Evolutionary conservation across 2,888 invertebrate species (phyloP).

Genomic region (Andrena camellia): DNA sequence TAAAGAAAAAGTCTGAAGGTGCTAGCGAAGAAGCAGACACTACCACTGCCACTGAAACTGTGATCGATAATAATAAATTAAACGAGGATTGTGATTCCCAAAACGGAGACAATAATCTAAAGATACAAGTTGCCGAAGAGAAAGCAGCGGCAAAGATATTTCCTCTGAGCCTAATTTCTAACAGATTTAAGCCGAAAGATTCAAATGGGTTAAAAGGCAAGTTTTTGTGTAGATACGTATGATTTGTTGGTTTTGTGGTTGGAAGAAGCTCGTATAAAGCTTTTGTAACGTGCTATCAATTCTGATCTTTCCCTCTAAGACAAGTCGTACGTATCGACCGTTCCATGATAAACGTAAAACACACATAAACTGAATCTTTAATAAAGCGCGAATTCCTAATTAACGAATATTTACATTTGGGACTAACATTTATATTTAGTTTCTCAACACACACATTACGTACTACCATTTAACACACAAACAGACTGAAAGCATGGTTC

Average conservation of each 20-base stretch:
- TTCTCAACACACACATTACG: not conserved
- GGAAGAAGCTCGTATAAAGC: too few relatives aligned
- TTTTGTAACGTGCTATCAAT: too few relatives aligned
- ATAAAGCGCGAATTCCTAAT: not conserved
- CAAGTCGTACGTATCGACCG: too few relatives aligned
- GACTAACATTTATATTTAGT: not conserved
- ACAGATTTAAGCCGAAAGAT: constrained; percentile 78
- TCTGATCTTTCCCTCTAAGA: too few relatives aligned
- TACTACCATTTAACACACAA: not conserved
- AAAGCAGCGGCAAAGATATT: constrained; percentile 81
- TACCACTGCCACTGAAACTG: constrained; percentile 34
- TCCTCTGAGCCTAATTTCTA: constrained; percentile 80
- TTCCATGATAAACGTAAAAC: too few relatives aligned
- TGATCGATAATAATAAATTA: constrained; percentile 25
- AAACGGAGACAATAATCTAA: constrained; percentile 40
- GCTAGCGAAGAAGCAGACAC: constrained; percentile 32
- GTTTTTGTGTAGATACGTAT: not conserved
- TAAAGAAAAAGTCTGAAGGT: constrained; percentile 69
- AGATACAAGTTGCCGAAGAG: constrained; percentile 74
- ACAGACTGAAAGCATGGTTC: constrained; percentile 40
- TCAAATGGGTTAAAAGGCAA: constrained; percentile 77
- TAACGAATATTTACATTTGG: not conserved
- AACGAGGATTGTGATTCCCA: not conserved
- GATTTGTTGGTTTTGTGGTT: too few relatives aligned
- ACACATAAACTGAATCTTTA: too few relatives aligned